Base-by-base conservation (phyloP, 2,888 invertebrate genomes). In the Sphinx pinastri region DNA sequence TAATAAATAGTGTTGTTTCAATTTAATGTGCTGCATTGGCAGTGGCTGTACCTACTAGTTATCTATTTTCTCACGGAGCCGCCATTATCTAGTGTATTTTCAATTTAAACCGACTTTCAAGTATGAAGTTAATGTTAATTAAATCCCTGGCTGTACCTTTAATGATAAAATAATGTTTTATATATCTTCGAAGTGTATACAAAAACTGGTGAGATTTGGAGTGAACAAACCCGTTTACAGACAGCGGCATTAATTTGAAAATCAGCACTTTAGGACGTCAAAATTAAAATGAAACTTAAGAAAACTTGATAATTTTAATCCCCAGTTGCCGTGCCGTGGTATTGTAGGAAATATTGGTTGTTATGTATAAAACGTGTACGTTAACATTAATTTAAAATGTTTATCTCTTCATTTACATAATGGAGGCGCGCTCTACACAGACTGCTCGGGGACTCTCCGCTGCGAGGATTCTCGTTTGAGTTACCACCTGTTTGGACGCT, bases 381-480 rank as follows among this genome's bases (percentile, higher is more conserved):
- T 84, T 86, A 84, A 87, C 84, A 89, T 90, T 88, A 81, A 85
- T 89, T 88, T 90, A 82, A 88, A 90, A 90, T 89, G 83, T 89
- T 91, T 92, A 92, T 92, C 84, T 90, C 84, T 83, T 81, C 76
- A 92, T 93, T 93, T 90, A 84, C 92, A 92, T 92, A 92, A 88
- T 87, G 86, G 81, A 84, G 81, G 83, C 84, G 76, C 77, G 77
- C 71, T 78, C 79, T 71, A 77, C 81, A 77, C 88, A 92, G 92
- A 91, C 91, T 84, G 91, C 89, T 88, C 84, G 91, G 91, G 86
- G 89, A 90, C 90, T 80, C 59, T 71, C 71, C 76, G 71, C 71
- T 73, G 78, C 76, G 81, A 81, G 75, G 77, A 82, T 81, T 83
- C 81, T 78, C 75, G 75, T 81, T 77, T 77, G 73, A 79, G 84